phyloP scores from a whole-genome alignment of 2,113 vertebrate species.

The Halcyon senegalensis region DNA sequence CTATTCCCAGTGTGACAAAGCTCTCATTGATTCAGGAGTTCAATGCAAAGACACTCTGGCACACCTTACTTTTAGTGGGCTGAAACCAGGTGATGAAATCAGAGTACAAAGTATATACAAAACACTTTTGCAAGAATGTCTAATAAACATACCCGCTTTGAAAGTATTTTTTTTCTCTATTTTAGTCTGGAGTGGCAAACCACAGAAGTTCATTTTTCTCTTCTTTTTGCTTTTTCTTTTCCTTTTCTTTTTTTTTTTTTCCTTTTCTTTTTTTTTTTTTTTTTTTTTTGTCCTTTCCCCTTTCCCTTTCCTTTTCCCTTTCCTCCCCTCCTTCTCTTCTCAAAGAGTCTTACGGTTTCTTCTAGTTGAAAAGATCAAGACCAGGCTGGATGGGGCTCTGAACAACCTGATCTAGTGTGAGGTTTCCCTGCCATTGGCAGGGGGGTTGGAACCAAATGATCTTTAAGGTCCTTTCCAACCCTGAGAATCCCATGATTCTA shows the following conservation, averaged over 20 bases:
- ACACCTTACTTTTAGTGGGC: neutral
- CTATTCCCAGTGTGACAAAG: neutral
- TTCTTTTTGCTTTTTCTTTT: neutral
- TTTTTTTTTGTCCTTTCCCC: neutral
- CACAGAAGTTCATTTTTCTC: neutral
- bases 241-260: neutral
- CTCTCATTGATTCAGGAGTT: conserved; percentile 42
- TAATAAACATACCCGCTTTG: neutral
- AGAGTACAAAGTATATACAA: neutral
- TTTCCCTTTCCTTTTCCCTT: too few species aligned
- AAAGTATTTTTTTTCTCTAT: neutral
- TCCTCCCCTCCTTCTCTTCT: too few species aligned
- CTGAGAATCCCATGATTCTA: neutral
- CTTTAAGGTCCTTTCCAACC: too few species aligned
- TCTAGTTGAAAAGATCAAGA: too few species aligned
- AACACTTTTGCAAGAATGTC: neutral
- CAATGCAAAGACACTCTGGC: neutral
- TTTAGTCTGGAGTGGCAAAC: neutral
- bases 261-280: too few species aligned
- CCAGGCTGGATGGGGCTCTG: too few species aligned
- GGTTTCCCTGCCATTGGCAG: too few species aligned
- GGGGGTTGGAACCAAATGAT: too few species aligned
- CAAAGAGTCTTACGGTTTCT: too few species aligned
- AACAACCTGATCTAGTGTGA: too few species aligned
- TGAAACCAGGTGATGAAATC: conserved; percentile 25